Conservation (phyloP, 2,888 invertebrate genomes). For the Electrophaes corylata region DNA sequence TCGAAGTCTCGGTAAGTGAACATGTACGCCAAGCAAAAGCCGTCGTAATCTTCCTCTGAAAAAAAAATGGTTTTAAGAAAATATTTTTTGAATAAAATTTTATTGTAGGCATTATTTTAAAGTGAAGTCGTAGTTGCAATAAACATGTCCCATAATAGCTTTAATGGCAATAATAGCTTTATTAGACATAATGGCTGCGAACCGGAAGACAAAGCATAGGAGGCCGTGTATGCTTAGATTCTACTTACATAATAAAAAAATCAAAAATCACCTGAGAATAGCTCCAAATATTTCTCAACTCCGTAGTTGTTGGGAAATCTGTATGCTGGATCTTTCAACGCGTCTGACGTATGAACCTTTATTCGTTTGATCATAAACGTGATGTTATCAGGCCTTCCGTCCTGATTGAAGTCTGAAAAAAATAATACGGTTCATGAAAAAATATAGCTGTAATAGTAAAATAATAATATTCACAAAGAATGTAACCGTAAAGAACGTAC, state of each 20-base stretch:
- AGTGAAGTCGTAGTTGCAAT: too few relatives aligned
- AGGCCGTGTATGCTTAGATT: too few relatives aligned
- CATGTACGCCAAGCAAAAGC: conserved; percentile 99
- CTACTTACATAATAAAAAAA: too few relatives aligned
- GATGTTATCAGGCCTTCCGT: conserved; percentile 95
- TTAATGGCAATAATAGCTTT: too few relatives aligned
- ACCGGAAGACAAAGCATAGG: too few relatives aligned
- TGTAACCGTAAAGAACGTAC: conserved; percentile 85
- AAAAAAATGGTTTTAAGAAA: conserved; percentile 52
- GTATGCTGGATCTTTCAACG: conserved; percentile 93
- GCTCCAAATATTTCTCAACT: conserved; percentile 98
- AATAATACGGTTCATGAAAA: conserved; percentile 30
- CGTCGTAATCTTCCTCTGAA: conserved; percentile 98
- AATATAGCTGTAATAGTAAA: conserved; percentile 8
- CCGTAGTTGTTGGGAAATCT: conserved; percentile 98
- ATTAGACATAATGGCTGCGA: too few relatives aligned
- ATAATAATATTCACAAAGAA: conserved; percentile 10
- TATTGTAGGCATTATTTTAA: too few relatives aligned
- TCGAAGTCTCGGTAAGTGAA: conserved; percentile 98
- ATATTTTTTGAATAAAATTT: too few relatives aligned
- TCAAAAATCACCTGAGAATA: conserved; percentile 92
- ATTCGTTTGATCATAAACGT: conserved; percentile 98
- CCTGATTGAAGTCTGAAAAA: conserved; percentile 94
- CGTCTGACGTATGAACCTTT: conserved; percentile 95
- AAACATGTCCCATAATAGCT: too few relatives aligned